phyloP scores from a whole-genome alignment of 2,888 invertebrate species.

The Endotricha flammealis region DNA sequence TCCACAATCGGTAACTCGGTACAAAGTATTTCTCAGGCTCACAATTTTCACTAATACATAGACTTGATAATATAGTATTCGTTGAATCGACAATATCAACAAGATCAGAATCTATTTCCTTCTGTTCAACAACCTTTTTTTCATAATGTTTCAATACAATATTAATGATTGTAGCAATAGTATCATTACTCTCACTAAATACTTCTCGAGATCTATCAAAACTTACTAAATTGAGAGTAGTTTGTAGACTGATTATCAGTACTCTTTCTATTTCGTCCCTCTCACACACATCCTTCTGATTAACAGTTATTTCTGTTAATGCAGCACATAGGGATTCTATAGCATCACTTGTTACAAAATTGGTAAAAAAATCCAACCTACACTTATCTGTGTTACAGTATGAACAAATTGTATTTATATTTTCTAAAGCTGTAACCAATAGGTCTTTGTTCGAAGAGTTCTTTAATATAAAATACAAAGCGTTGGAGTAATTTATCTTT shows the following conservation, averaged over 20 bases:
- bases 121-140: conserved; percentile 47
- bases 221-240: conserved; percentile 49
- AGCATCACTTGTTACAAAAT: conserved; percentile 52
- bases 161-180: conserved; percentile 42
- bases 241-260: conserved; percentile 52
- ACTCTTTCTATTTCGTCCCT: conserved; percentile 56
- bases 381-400: conserved; percentile 49
- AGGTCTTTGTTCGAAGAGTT: conserved; percentile 84
- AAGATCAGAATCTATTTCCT: conserved; percentile 57
- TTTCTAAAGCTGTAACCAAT: conserved; percentile 77
- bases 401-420: conserved; percentile 76
- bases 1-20: conserved; percentile 57
- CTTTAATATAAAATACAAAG: conserved; percentile 83
- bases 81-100: conserved; percentile 56
- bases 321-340: conserved; percentile 47
- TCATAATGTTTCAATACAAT: conserved; percentile 54
- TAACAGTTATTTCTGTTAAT: conserved; percentile 46
- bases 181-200: conserved; percentile 38
- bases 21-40: conserved; percentile 45
- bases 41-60: conserved; percentile 39
- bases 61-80: conserved; percentile 40
- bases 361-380: conserved; percentile 45
- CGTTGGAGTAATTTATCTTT: conserved; percentile 70
- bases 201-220: conserved; percentile 54
- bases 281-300: conserved; percentile 40